Conservation (phyloP, 1,140 invertebrate species). For the Rhynchophorus ferrugineus region DNA sequence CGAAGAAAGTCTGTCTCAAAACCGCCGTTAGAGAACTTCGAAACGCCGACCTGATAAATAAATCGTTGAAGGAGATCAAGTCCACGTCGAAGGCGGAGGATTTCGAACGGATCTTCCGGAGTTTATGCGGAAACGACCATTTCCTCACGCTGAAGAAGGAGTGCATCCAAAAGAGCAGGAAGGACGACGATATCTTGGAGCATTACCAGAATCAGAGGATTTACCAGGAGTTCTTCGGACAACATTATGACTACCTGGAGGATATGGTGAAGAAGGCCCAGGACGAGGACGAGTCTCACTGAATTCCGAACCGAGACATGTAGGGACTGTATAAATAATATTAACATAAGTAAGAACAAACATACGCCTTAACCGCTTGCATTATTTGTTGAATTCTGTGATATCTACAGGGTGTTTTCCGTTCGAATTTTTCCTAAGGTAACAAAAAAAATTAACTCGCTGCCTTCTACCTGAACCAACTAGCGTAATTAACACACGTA, state of each 20-base stretch:
- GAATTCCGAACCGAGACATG: slow-evolving; percentile 6
- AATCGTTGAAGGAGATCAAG: slow-evolving; percentile 24
- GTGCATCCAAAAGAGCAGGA: slow-evolving; percentile 2
- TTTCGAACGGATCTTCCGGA: slow-evolving; percentile 29
- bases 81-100: slow-evolving; percentile 30
- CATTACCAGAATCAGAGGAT: slow-evolving; percentile 12
- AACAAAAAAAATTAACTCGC: too few species aligned
- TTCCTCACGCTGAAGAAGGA: slow-evolving; percentile 3
- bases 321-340: too few species aligned
- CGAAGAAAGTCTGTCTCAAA: slow-evolving; percentile 6
- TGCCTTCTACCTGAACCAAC: too few species aligned
- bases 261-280: slow-evolving; percentile 12
- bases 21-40: slow-evolving; percentile 15
- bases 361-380: slow-evolving; percentile 14
- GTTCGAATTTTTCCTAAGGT: too few species aligned
- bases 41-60: slow-evolving; percentile 20
- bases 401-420: slow-evolving; percentile 25
- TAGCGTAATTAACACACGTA: too few species aligned
- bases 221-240: slow-evolving; percentile 28
- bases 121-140: slow-evolving; percentile 11
- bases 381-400: slow-evolving; percentile 16
- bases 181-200: slow-evolving; percentile 10
- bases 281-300: slow-evolving; percentile 2
- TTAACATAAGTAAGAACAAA: too few species aligned
- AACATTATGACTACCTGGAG: slow-evolving; percentile 23